These are phyloP conservation scores for Marasmarcha lunaedactyla DNA, from an alignment of 2,888 invertebrate species.

Conservation along the genomic window DNA sequence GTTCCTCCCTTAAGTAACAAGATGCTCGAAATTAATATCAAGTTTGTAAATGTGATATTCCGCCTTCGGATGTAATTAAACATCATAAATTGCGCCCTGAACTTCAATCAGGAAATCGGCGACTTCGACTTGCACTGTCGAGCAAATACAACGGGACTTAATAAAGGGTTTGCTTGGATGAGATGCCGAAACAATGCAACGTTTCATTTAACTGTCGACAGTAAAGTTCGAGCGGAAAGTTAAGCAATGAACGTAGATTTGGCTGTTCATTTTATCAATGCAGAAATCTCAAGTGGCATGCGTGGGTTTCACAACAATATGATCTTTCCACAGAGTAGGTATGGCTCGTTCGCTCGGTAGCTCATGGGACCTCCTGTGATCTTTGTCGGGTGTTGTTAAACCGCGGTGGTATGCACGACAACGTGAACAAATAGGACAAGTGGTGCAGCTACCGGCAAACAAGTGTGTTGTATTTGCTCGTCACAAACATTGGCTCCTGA, in stretches of 20 bases:
- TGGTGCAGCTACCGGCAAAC: slow-evolving; percentile 35
- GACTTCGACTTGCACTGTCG: slow-evolving; percentile 29
- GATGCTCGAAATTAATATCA: slow-evolving; percentile 11
- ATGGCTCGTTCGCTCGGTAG: background rate
- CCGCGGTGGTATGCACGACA: slow-evolving; percentile 45
- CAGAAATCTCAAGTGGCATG: background rate
- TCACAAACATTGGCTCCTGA: slow-evolving; percentile 47
- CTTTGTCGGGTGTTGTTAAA: background rate
- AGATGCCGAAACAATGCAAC: background rate
- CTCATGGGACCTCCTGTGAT: background rate
- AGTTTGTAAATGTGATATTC: slow-evolving; percentile 27
- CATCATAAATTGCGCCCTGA: slow-evolving; percentile 36
- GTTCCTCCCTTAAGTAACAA: background rate
- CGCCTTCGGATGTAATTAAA: slow-evolving; percentile 35
- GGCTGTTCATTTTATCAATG: slow-evolving; percentile 2
- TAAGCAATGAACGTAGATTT: slow-evolving; percentile 8
- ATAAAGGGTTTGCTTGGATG: slow-evolving; percentile 10
- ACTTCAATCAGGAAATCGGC: slow-evolving; percentile 17
- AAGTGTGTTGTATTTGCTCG: slow-evolving; percentile 53
- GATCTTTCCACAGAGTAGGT: background rate
- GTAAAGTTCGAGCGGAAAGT: slow-evolving; percentile 9
- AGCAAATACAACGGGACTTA: slow-evolving; percentile 22
- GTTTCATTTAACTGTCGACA: background rate
- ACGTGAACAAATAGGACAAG: slow-evolving; percentile 41
- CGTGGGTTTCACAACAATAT: slow-evolving; percentile 1